Base-by-base conservation (phyloP, 1,140 invertebrate genomes). In the Meloidogyne exigua region DNA sequence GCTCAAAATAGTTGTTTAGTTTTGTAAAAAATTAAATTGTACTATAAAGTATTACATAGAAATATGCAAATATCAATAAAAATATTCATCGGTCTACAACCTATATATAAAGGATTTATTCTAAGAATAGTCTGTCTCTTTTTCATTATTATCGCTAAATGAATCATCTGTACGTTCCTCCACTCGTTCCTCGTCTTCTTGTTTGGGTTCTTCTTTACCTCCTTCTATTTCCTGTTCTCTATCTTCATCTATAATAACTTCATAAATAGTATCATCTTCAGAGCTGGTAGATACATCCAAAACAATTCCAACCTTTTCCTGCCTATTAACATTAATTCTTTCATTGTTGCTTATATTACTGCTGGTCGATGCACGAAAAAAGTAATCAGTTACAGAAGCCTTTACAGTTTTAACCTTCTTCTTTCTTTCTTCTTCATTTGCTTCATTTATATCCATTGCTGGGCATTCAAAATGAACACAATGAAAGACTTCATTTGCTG, bases 401-500 rank as follows among this genome's bases (percentile, higher is more conserved):
- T 64, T 65, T 13, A 73, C 65, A 73, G 36, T 28, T n/a, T 65
- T 44, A 28, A 73, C 28, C 36, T 65, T 62, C 12, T 62, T 62
- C 18, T 36, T 26, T 26, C 71, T 62, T 73, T 74, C 68, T 39
- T 62, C 42, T 69, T 74, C 75, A 10, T 13, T n/a, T 25, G 15
- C 75, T 23, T 21, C 57, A 25, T 76, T 64, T 32, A 39, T 77
- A 23, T 64, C 71, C 75, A 75, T 74, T 36, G 85, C 82, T 4
- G 95, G 95, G 88, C 94, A 96, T 89, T 99, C 96, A 88, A 99
- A 93, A 89, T 98, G 95, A 32, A 99, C 95, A 88, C 94, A 94
- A 88, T 98, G 96, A 88, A 98, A 98, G 66, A 96, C 94, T 93
- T 95, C 76, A 75, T 66, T 82, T 70, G 79, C 79, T 15, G 83